A percentile compares a stretch with the other conserved stretches of the same genome.
Conservation (phyloP, 2,888 invertebrate species). For the Nemotelus nigrinus region DNA sequence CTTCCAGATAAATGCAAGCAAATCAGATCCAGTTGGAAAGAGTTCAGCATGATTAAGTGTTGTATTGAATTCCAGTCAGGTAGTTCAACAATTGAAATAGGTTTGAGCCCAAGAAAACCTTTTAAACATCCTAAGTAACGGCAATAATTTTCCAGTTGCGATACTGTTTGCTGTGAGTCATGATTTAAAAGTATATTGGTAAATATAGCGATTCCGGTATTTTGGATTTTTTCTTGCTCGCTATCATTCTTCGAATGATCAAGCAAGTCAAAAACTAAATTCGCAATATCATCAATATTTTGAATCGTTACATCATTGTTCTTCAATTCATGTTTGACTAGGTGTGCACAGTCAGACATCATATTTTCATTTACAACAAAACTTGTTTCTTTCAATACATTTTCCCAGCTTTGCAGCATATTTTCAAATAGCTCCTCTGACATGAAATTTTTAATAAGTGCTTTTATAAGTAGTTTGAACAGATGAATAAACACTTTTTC, state of each 20-base stretch:
- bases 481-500: slow-evolving; percentile 65
- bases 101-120: neutral
- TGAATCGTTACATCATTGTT: slow-evolving; percentile 47
- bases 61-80: neutral
- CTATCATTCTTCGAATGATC: slow-evolving; percentile 57
- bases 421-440: slow-evolving; percentile 68
- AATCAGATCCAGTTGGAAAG: neutral
- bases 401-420: slow-evolving; percentile 70
- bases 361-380: slow-evolving; percentile 57
- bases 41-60: neutral
- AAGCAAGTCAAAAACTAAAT: slow-evolving; percentile 58
- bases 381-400: slow-evolving; percentile 64
- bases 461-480: slow-evolving; percentile 65
- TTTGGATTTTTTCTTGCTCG: neutral
- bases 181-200: neutral
- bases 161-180: neutral
- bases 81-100: neutral
- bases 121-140: slow-evolving; percentile 24
- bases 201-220: neutral
- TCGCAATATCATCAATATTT: slow-evolving; percentile 57
- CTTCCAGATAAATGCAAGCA: slow-evolving; percentile 15
- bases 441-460: slow-evolving; percentile 58
- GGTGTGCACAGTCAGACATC: slow-evolving; percentile 55
- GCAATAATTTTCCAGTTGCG: slow-evolving; percentile 22
- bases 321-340: slow-evolving; percentile 54